Evolutionary conservation across 2,888 invertebrate genomes (phyloP).

Genomic region (Lumbricus terrestris): DNA sequence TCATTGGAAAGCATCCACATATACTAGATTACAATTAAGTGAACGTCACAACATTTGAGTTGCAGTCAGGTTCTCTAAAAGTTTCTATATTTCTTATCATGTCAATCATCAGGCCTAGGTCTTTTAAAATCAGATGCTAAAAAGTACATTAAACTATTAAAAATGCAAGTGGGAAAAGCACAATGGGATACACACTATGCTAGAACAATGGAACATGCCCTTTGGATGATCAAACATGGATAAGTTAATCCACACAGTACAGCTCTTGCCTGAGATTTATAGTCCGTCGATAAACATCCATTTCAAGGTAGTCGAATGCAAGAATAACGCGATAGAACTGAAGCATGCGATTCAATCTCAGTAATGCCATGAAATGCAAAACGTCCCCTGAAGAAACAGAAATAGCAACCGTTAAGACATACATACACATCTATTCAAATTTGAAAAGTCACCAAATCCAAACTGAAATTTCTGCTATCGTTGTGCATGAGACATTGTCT

Average conservation of each 20-base stretch:
- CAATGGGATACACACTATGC: no score
- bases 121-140: not conserved
- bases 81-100: no score
- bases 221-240: no score
- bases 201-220: no score
- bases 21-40: no score
- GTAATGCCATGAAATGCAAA: constrained; percentile 31
- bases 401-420: not conserved
- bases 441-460: not conserved
- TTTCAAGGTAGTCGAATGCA: constrained; percentile 34
- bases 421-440: not conserved
- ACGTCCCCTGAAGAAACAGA: constrained; percentile 19
- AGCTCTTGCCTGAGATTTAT: not conserved
- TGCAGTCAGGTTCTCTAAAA: no score
- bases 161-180: no score
- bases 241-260: not conserved
- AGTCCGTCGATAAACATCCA: not conserved
- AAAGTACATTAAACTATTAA: not conserved
- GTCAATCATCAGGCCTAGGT: no score
- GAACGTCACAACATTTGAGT: no score
- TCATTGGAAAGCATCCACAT: no score
- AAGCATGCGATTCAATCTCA: constrained; percentile 35
- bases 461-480: no score
- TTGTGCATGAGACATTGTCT: no score
- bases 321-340: constrained; percentile 34